Evolutionary conservation across 1,140 invertebrate genomes (phyloP).

Genomic region (Frieseomelitta varia): DNA sequence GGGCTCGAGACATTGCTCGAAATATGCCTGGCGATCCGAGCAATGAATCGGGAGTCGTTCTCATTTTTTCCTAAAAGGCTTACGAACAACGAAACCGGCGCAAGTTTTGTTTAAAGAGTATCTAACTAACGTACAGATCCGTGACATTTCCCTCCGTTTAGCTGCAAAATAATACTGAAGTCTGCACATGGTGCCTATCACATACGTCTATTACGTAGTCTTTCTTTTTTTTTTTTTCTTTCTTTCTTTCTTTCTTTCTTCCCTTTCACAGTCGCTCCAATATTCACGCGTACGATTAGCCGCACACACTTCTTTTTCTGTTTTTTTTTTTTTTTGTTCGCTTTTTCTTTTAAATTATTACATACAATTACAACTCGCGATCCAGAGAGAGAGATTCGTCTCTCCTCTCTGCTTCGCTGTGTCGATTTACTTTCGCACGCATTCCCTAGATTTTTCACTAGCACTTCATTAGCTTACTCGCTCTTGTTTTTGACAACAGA

Average conservation of each 20-base stretch:
- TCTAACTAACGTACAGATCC: conserved; percentile 72
- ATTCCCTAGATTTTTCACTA: conserved; percentile 42
- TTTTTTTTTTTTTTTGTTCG: neutral
- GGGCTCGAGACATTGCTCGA: neutral
- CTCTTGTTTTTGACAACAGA: conserved; percentile 66
- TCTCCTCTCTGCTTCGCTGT: conserved; percentile 7
- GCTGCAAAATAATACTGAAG: conserved; percentile 83
- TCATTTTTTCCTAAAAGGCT: conserved; percentile 39
- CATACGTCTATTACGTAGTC: conserved; percentile 77
- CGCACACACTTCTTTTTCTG: neutral
- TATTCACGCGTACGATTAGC: conserved; percentile 62
- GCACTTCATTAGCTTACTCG: conserved; percentile 13
- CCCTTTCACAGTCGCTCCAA: conserved; percentile 50
- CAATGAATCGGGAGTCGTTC: conserved; percentile 1
- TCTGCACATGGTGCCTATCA: conserved; percentile 82
- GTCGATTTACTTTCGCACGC: conserved; percentile 16
- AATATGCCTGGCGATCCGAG: conserved; percentile 29
- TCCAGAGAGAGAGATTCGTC: neutral
- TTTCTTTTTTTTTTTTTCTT: neutral
- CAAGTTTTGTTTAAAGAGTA: conserved; percentile 47
- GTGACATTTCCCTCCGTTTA: conserved; percentile 53
- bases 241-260: neutral
- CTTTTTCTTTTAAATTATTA: conserved; percentile 9
- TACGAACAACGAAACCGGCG: conserved; percentile 66
- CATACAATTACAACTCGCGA: conserved; percentile 33